These are phyloP conservation scores for Acholoe squamosa DNA, from an alignment of 2,888 invertebrate species.

Conservation along the genomic window DNA sequence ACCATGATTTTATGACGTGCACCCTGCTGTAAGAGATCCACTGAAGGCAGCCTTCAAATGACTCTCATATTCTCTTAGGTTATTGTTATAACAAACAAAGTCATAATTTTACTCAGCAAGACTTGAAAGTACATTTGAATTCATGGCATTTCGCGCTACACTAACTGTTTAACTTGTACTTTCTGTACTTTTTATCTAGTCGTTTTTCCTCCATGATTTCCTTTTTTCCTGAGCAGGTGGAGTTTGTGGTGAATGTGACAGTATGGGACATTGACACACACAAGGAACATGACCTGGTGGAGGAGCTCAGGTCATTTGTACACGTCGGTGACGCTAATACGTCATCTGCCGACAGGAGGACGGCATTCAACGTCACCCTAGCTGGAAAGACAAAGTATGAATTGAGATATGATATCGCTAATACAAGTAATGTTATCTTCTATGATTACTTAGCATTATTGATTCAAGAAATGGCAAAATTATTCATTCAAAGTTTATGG, in stretches of 20 bases:
- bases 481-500: too few species aligned
- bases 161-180: too few species aligned
- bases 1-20: too few species aligned
- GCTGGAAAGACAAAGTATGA: background rate
- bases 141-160: too few species aligned
- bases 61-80: too few species aligned
- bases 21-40: too few species aligned
- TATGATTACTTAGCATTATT: too few species aligned
- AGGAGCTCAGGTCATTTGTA: conserved; percentile 11
- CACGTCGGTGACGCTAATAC: background rate
- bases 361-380: background rate
- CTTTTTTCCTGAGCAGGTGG: background rate
- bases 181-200: too few species aligned
- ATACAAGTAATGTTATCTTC: too few species aligned
- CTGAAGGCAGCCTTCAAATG: too few species aligned
- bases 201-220: background rate
- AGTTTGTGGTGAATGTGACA: conserved; percentile 7
- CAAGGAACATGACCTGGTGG: conserved; percentile 54
- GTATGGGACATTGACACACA: conserved; percentile 52
- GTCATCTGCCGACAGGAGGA: background rate
- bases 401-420: too few species aligned
- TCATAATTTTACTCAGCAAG: background rate
- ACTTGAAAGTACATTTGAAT: background rate
- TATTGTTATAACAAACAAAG: background rate
- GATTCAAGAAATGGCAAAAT: too few species aligned